These are phyloP conservation scores for Carollia perspicillata DNA, from an alignment of 2,113 vertebrate species.

Conservation along the genomic window DNA sequence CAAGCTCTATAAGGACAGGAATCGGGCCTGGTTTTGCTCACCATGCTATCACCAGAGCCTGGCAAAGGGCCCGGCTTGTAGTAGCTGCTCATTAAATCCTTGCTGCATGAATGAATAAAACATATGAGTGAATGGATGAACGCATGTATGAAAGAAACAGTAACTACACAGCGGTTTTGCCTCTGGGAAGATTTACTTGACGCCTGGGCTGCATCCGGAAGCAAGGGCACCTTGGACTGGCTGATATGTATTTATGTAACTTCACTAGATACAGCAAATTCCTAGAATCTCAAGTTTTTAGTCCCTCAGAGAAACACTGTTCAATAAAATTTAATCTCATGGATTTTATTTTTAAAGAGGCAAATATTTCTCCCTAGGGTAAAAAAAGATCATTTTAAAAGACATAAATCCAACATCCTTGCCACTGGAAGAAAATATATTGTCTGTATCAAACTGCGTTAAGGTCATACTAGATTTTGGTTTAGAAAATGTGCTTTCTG, in stretches of 20 bases:
- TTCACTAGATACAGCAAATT: neutral
- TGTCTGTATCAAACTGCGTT: neutral
- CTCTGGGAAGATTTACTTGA: neutral
- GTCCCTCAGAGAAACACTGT: neutral
- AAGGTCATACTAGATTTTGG: conserved; percentile 31
- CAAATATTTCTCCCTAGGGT: neutral
- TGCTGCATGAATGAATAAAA: neutral
- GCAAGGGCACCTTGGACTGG: conserved; percentile 18
- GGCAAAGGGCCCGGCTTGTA: neutral
- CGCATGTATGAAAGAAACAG: neutral
- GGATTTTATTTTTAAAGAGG: conserved; percentile 52
- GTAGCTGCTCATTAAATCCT: neutral
- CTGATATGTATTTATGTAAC: neutral
- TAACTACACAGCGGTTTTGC: neutral
- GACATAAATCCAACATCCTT: conserved; percentile 11
- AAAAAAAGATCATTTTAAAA: conserved; percentile 22
- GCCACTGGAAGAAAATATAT: conserved; percentile 34
- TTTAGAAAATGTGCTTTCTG: conserved; percentile 47
- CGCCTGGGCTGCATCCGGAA: neutral
- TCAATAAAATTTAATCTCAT: neutral
- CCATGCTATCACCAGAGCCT: neutral
- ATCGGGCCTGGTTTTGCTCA: neutral
- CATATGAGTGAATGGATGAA: neutral
- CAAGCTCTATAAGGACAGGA: neutral
- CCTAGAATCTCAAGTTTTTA: conserved; percentile 43